Conservation (phyloP, 2,797 vertebrate species). For the Hylomyscus alleni region DNA sequence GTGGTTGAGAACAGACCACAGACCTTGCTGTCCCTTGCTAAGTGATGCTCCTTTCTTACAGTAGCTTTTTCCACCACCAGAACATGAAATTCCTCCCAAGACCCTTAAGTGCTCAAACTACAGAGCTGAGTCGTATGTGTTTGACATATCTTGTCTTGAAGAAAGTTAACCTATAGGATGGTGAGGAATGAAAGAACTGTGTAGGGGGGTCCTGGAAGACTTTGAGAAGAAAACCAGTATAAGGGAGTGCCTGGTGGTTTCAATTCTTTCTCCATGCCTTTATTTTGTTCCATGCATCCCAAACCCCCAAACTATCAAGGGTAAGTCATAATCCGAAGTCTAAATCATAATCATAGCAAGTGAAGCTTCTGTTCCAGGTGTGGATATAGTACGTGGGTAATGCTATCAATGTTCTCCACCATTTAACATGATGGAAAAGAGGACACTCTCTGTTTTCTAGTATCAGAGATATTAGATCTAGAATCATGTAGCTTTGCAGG, state of each 20-base stretch:
- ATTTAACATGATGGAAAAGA: neutral
- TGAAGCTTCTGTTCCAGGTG: no score
- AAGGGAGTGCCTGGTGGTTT: neutral
- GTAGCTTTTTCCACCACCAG: neutral
- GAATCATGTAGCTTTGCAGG: neutral
- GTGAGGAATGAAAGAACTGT: neutral
- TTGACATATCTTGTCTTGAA: neutral
- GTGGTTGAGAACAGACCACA: neutral
- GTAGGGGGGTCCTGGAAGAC: neutral
- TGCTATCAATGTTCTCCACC: neutral
- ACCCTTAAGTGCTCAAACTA: neutral
- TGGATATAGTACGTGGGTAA: neutral
- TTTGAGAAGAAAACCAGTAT: neutral
- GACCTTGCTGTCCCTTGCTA: neutral
- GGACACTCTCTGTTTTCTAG: neutral
- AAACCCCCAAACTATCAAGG: neutral
- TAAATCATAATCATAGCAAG: neutral
- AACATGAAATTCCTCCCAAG: neutral
- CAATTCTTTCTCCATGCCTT: neutral
- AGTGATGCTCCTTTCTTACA: neutral
- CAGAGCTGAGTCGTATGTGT: neutral
- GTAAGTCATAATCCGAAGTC: neutral
- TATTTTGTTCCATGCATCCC: neutral
- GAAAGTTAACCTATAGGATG: neutral
- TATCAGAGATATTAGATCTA: neutral